Evolutionary conservation across 2,113 vertebrate species (phyloP), one percentile per base, ranked within the genome.

Genomic region (Pica pica): DNA sequence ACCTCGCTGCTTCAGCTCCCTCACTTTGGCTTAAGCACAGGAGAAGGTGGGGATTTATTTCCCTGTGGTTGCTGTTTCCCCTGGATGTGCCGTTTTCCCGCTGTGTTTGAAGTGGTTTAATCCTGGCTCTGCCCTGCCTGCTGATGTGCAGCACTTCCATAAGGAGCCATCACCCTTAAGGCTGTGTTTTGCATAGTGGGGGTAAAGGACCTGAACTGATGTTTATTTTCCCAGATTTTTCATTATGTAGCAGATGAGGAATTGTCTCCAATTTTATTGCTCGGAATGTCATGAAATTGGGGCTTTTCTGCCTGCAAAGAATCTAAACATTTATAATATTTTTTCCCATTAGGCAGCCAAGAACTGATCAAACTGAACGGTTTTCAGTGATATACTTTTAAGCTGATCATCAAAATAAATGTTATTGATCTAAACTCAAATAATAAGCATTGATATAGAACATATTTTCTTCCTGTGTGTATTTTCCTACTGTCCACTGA

Each of bases 11-110:
- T 27, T 17, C 74, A 3, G 0, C 49, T 9, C 19, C 44, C 2
- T 23, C 35, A 0, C 41, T 83, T 41, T 4, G n/a, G 2, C 35
- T 39, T 10, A 2, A 37, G 19, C 39, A 2, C 31, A 26, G 13
- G 44, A 46, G 6, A 10, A 55, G 41, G 13, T 13, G 11, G 16
- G 37, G 30, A 12, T 37, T 82, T 8, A 4, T 24, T 67, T 18
- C 41, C 35, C 20, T 8, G 23, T 23, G 22, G 3, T 20, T 16
- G 28, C 9, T 11, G 2, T 31, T 68, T 37, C 20, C 22, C 42
- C 33, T 24, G 49, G 33, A 28, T 56, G 11, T 31, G 23, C 39
- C 5, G 13, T 21, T 73, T 46, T 23, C 27, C 71, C 11, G 30
- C 3, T 6, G 35, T 27, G 35, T 31, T 28, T 35, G 70, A 6